Conservation (phyloP, 1,140 invertebrate species). For the Scaptomyza hsui region DNA sequence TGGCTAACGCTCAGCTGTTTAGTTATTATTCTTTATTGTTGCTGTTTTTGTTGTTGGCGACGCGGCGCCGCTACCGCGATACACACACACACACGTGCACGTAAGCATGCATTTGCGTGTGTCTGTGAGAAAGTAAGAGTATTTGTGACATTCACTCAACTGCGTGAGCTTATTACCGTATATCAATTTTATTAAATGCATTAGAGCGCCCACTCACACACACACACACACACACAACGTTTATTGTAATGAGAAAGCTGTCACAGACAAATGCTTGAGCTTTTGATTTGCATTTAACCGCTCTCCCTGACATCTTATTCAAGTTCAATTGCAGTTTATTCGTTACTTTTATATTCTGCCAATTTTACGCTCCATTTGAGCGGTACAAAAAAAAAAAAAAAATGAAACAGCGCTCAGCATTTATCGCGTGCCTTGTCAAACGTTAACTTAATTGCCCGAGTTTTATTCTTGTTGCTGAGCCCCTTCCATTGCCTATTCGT, state of each 20-base stretch:
- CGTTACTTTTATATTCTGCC: conserved; percentile 21
- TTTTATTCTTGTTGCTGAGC: conserved; percentile 19
- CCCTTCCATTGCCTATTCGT: conserved; percentile 55
- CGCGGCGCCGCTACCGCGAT: conserved; percentile 23
- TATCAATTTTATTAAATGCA: conserved; percentile 43
- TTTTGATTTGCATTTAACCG: conserved; percentile 39
- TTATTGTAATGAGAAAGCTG: conserved; percentile 34
- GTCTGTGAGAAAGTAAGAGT: conserved; percentile 49
- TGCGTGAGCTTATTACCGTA: conserved; percentile 37
- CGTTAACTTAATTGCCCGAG: conserved; percentile 65
- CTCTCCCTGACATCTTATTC: conserved; percentile 33
- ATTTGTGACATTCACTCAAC: conserved; percentile 21
- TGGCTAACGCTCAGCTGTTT: conserved; percentile 55
- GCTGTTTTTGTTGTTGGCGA: conserved; percentile 2
- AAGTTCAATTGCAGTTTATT: conserved; percentile 54
- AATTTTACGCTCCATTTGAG: conserved; percentile 70
- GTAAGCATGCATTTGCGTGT: background rate
- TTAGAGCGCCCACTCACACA: conserved; percentile 1
- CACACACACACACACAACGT: background rate
- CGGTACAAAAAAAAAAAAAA: conserved; percentile 26
- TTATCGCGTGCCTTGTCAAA: conserved; percentile 68
- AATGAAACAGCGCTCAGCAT: conserved; percentile 42
- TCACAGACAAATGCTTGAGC: conserved; percentile 15
- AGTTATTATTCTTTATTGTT: conserved; percentile 35
- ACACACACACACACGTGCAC: background rate